A percentile compares a stretch with the other conserved stretches of the same genome.
Conservation (phyloP, 2,797 vertebrate genomes). For the Epinephelus coioides region DNA sequence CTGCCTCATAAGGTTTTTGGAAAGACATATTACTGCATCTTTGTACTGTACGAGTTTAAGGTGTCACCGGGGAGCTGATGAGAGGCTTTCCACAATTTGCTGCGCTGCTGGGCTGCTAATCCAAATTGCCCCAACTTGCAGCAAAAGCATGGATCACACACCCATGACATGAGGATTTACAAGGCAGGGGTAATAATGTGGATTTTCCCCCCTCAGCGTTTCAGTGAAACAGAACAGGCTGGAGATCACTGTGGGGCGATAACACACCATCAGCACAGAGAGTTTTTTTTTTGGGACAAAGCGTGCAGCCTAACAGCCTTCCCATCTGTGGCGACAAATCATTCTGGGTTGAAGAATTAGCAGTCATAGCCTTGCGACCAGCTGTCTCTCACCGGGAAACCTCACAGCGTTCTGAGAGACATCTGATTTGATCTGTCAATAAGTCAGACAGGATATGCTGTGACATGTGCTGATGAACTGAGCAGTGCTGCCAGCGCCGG, state of each 20-base stretch:
- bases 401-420: conserved; percentile 29
- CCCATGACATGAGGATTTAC: conserved; percentile 29
- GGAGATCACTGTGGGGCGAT: background rate
- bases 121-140: conserved; percentile 38
- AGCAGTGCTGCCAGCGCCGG: conserved; percentile 49
- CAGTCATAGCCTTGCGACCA: conserved; percentile 13
- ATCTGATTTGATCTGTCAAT: conserved; percentile 61
- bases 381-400: conserved; percentile 40
- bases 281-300: background rate
- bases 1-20: background rate
- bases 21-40: conserved; percentile 5
- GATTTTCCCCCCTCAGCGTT: background rate
- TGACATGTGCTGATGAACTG: conserved; percentile 59
- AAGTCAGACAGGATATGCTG: conserved; percentile 45
- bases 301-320: background rate
- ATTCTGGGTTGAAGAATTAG: conserved; percentile 12
- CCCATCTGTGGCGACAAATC: conserved; percentile 15
- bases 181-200: background rate
- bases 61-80: conserved; percentile 26
- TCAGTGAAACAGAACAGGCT: background rate
- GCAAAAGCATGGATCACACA: conserved; percentile 9
- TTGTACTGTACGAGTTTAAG: conserved; percentile 8
- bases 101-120: conserved; percentile 40
- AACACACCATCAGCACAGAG: background rate
- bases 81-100: conserved; percentile 31